These are phyloP conservation scores for Nesometra sesokonis DNA, from an alignment of 35 echinoderm and acorn worm species.

Conservation along the genomic window DNA sequence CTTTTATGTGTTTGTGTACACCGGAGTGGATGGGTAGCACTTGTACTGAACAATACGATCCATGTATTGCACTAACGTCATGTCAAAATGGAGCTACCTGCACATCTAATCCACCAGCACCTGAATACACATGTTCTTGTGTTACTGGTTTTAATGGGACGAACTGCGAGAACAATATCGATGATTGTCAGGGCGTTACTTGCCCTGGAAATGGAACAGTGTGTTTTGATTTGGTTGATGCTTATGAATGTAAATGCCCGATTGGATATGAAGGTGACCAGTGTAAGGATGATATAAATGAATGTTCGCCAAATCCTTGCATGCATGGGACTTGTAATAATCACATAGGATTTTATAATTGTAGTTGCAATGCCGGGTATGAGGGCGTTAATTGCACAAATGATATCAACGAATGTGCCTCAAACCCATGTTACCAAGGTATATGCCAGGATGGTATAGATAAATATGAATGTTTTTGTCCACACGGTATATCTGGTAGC, in stretches of 20 bases:
- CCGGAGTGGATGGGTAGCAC: not conserved
- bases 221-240: constrained; percentile 45
- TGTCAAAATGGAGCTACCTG: constrained; percentile 54
- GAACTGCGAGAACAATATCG: constrained; percentile 44
- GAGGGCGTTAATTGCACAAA: constrained; percentile 39
- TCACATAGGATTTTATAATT: constrained; percentile 46
- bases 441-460: constrained; percentile 6
- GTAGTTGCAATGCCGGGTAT: constrained; percentile 41
- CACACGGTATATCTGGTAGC: not conserved
- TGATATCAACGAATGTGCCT: constrained; percentile 57
- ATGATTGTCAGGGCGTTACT: constrained; percentile 44
- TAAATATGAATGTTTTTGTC: not conserved
- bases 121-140: constrained; percentile 14
- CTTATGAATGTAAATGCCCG: constrained; percentile 51
- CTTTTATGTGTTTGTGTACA: not conserved
- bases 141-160: constrained; percentile 50
- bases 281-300: constrained; percentile 50
- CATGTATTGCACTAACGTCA: not conserved
- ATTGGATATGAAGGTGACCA: constrained; percentile 45
- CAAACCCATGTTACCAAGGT: constrained; percentile 56
- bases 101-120: not conserved
- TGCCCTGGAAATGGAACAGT: constrained; percentile 39
- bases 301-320: constrained; percentile 44
- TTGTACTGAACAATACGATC: constrained; percentile 18
- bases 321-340: constrained; percentile 28